Evolutionary conservation across 2,888 invertebrate species (phyloP).

Genomic region (Drosophila maculinotata): DNA sequence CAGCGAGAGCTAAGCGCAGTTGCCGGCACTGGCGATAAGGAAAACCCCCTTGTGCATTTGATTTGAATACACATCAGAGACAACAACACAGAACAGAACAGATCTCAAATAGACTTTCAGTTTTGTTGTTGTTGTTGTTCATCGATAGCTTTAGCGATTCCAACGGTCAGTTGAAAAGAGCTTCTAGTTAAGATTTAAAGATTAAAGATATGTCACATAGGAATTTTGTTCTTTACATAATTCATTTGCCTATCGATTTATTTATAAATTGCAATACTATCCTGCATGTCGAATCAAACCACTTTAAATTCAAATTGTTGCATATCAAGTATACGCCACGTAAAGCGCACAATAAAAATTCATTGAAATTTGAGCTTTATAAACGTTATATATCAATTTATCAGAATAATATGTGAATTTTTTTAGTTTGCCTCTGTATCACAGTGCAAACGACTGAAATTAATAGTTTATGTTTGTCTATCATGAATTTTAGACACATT

Average conservation of each 20-base stretch:
- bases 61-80: constrained; percentile 17
- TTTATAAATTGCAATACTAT: neutral
- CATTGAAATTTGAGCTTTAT: neutral
- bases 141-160: constrained; percentile 24
- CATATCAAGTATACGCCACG: constrained; percentile 20
- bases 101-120: constrained; percentile 29
- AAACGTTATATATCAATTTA: neutral
- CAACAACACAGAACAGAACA: constrained; percentile 12
- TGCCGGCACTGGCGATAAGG: constrained; percentile 52
- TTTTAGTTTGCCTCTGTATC: neutral
- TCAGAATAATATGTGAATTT: neutral
- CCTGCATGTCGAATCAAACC: neutral
- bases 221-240: neutral
- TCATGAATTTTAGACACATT: neutral
- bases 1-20: constrained; percentile 15
- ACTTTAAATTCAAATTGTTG: neutral
- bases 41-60: constrained; percentile 47
- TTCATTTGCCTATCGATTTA: neutral
- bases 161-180: constrained; percentile 34
- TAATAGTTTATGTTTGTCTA: neutral
- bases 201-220: constrained; percentile 6
- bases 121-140: constrained; percentile 22
- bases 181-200: constrained; percentile 19
- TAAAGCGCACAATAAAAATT: neutral
- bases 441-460: neutral